Evolutionary conservation across 1,140 invertebrate species (phyloP).

Genomic region (Contarinia nasturtii): DNA sequence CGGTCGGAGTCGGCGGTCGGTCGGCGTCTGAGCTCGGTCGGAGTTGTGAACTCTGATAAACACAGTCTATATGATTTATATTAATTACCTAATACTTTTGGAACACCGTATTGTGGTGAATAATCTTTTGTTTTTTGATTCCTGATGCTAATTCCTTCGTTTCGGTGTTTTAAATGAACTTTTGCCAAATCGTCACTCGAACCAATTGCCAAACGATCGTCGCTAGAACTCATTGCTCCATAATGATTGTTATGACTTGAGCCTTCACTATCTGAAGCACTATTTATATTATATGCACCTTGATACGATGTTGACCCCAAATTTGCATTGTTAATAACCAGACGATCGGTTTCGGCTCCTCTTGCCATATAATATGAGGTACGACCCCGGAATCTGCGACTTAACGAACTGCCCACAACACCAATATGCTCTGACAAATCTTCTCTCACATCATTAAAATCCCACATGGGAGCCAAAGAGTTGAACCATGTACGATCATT

Average conservation of each 20-base stretch:
- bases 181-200: no score
- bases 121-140: constrained; percentile 2
- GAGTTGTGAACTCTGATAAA: no score
- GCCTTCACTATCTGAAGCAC: no score
- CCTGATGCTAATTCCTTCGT: constrained; percentile 3
- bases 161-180: background rate
- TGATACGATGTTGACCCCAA: background rate
- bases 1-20: no score
- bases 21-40: no score
- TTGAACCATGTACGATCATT: constrained; percentile 29
- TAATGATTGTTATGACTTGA: no score
- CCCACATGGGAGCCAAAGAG: constrained; percentile 70
- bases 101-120: constrained; percentile 2
- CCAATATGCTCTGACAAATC: constrained; percentile 84
- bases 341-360: constrained; percentile 15
- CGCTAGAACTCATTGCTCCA: no score
- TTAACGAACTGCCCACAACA: constrained; percentile 61
- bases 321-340: constrained; percentile 5
- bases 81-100: background rate
- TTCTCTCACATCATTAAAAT: constrained; percentile 79
- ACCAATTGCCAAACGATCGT: no score
- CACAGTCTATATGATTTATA: no score
- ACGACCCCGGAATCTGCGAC: constrained; percentile 47
- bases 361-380: constrained; percentile 47
- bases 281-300: background rate